A percentile compares a stretch with the other conserved stretches of the same genome.
phyloP scores from a whole-genome alignment of 1,140 invertebrate genomes.

The Platyura marginata region DNA sequence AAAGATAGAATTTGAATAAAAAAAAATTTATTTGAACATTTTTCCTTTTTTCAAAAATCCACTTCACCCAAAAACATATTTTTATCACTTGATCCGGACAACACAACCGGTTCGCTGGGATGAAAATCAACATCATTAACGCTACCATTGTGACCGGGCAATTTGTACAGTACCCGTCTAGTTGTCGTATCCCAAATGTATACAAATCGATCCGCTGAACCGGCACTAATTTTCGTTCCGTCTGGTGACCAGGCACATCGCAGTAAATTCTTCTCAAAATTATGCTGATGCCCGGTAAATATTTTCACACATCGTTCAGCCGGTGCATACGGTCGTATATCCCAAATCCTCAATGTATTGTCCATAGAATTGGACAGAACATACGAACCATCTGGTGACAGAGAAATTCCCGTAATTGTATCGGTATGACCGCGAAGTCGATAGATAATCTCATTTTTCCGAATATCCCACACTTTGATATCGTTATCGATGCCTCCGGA shows the following conservation, averaged over 20 bases:
- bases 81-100: conserved; percentile 91
- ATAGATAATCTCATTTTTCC: conserved; percentile 77
- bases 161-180: conserved; percentile 81
- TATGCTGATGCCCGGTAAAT: conserved; percentile 86
- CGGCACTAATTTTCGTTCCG: conserved; percentile 67
- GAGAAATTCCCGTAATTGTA: conserved; percentile 78
- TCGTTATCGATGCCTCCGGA: conserved; percentile 95
- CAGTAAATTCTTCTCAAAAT: conserved; percentile 92
- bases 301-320: conserved; percentile 87
- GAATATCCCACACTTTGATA: conserved; percentile 94
- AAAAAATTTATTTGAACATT: no score
- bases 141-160: conserved; percentile 94
- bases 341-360: conserved; percentile 71
- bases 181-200: conserved; percentile 95
- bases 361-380: conserved; percentile 96
- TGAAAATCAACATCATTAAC: conserved; percentile 97
- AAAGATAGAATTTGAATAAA: conserved; percentile 49
- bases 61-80: conserved; percentile 93
- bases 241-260: conserved; percentile 80
- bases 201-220: conserved; percentile 87
- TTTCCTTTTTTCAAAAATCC: conserved; percentile 25
- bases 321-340: conserved; percentile 62
- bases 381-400: conserved; percentile 91
- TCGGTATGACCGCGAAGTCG: conserved; percentile 77
- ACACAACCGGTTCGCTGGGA: conserved; percentile 82